These are phyloP conservation scores for Thumatha senex DNA, from an alignment of 2,888 invertebrate species.

Conservation along the genomic window DNA sequence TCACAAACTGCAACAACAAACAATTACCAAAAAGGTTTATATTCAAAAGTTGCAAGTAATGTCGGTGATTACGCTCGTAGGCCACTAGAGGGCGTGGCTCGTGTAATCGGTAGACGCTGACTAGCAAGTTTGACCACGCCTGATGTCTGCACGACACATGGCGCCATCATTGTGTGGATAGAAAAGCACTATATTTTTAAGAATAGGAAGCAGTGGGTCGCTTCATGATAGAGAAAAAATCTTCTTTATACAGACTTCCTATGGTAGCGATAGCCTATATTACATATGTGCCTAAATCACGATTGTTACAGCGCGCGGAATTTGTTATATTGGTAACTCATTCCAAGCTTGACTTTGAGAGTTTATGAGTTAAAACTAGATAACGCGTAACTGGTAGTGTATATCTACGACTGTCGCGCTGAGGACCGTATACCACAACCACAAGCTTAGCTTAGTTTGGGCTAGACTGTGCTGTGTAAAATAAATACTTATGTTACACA, in stretches of 20 bases:
- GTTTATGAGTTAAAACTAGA: no score
- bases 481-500: no score
- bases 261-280: background rate
- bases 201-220: slow-evolving; percentile 7
- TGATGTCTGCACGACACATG: slow-evolving; percentile 28
- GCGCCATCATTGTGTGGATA: slow-evolving; percentile 31
- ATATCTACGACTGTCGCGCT: no score
- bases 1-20: slow-evolving; percentile 16
- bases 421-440: no score
- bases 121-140: slow-evolving; percentile 58
- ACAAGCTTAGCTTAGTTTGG: no score
- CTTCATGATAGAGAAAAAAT: slow-evolving; percentile 2
- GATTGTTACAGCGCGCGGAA: no score
- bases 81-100: slow-evolving; percentile 54
- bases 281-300: no score
- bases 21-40: slow-evolving; percentile 46
- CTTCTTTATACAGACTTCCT: background rate
- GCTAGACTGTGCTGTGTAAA: no score
- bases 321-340: no score
- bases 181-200: background rate
- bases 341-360: no score
- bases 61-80: slow-evolving; percentile 45
- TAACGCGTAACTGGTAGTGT: no score
- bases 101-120: slow-evolving; percentile 70
- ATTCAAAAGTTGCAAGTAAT: slow-evolving; percentile 71